Base-by-base conservation (phyloP, 2,888 invertebrate genomes). In the Chaetogeoica ovagalla region DNA sequence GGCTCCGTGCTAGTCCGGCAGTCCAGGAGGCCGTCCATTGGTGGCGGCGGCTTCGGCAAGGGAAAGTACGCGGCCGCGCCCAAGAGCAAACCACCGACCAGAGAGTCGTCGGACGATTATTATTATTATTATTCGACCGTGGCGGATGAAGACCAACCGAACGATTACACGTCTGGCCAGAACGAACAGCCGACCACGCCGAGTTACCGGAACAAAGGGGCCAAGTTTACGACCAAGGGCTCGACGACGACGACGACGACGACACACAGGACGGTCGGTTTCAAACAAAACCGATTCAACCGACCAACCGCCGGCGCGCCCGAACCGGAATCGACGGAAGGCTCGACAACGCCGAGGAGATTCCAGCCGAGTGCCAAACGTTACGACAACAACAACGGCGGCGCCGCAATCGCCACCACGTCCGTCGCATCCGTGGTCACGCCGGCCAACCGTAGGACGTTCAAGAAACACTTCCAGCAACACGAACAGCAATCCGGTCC, bases 241-340 rank as follows among this genome's bases (percentile, higher is more conserved):
- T 72, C 83, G 52, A 82, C 83, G 63, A 85, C 86, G 66, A 86
- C 87, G 77, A 70, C 83, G 52, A 82, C 83, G 63, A 85, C 86
- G 66, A 86, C 87, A 77, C 84, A 84, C 37, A 85, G 85, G 23
- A 17, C 21, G 57, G 57, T 65, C 43, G 66, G 76, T 21, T 81
- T 65, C 37, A 81, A 82, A 84, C 84, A 85, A 83, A 85, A 84
- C 84, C 86, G 88, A 85, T 85, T 85, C 84, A 86, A 86, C 84
- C 85, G 87, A 83, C 87, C 87, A 86, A 88, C 88, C 84, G 87
- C 88, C 86, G 86, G 89, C 83, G 86, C 88, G 77, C 83, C 88
- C 68, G 86, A 87, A 5, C 83, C 79, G 0, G 77, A 63, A 21
- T 59, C 75, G 1, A 77, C 82, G 11, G 83, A 83, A 30, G 68